A percentile compares a stretch with the other conserved stretches of the same genome.
Evolutionary conservation across 1,140 invertebrate genomes (phyloP).

Genomic region (Leptonema lineaticorne): DNA sequence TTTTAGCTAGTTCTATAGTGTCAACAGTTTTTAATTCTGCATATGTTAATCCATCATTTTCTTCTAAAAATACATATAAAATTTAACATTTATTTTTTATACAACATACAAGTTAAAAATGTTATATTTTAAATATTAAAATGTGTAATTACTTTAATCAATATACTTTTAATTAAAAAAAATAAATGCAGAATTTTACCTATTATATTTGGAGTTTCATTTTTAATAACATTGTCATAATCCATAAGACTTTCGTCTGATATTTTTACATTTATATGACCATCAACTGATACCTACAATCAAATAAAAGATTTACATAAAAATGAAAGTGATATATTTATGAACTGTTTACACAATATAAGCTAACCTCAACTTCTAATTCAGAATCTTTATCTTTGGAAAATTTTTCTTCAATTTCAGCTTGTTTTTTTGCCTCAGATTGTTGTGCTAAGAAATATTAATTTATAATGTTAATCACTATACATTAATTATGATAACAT

Average conservation of each 20-base stretch:
- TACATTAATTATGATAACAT: too few species aligned
- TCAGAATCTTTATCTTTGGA: background rate
- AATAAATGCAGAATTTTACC: background rate
- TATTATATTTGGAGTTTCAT: background rate
- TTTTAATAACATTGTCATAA: background rate
- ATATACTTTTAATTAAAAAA: background rate
- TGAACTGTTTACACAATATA: background rate
- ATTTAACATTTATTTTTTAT: too few species aligned
- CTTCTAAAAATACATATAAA: slow-evolving; percentile 44
- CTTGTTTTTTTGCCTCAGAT: background rate
- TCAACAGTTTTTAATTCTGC: slow-evolving; percentile 46
- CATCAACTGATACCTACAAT: background rate
- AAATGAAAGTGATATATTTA: background rate
- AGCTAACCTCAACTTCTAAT: slow-evolving; percentile 18
- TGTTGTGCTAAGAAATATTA: slow-evolving; percentile 16
- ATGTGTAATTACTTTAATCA: background rate
- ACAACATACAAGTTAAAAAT: too few species aligned
- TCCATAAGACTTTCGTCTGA: background rate
- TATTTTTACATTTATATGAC: background rate
- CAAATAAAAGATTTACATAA: background rate
- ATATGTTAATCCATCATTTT: slow-evolving; percentile 44
- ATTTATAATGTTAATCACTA: background rate
- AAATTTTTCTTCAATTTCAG: background rate
- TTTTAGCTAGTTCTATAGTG: slow-evolving; percentile 28
- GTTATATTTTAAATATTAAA: too few species aligned